phyloP scores from a whole-genome alignment of 2,797 vertebrate species.

The Pygocentrus nattereri region DNA sequence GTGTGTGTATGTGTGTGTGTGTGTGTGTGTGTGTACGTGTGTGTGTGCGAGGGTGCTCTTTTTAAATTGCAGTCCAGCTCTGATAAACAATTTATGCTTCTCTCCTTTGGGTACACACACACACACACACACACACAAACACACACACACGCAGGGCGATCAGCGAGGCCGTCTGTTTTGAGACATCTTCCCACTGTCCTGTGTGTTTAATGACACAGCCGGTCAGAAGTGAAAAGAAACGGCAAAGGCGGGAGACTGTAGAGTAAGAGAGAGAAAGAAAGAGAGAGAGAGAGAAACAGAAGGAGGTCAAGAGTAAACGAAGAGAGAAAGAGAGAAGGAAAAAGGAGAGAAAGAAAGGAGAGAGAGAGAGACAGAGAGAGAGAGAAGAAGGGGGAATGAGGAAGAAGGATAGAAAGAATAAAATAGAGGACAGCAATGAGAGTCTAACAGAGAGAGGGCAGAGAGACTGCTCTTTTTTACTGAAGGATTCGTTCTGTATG shows the following conservation, averaged over 20 bases:
- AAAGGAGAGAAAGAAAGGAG: conserved; percentile 40
- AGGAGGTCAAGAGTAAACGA: conserved; percentile 10
- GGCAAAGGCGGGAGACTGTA: neutral
- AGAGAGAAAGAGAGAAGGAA: conserved; percentile 25
- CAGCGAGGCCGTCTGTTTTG: conserved; percentile 28
- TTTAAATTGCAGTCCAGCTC: conserved; percentile 51
- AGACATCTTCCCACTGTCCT: conserved; percentile 24
- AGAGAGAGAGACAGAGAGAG: conserved; percentile 53
- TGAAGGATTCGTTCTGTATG: conserved; percentile 26
- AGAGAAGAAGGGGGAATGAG: neutral
- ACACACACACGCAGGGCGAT: conserved; percentile 21
- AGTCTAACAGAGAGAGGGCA: neutral
- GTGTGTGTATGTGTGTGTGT: conserved; percentile 40
- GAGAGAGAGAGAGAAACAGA: conserved; percentile 2
- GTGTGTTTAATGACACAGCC: no score
- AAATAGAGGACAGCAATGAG: conserved; percentile 32
- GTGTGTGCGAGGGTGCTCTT: conserved; percentile 13
- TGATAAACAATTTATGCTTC: conserved; percentile 55
- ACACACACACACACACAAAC: conserved; percentile 27
- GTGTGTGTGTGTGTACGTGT: conserved; percentile 43
- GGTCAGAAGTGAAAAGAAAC: no score
- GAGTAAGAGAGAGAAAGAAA: neutral
- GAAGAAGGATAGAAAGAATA: conserved; percentile 4
- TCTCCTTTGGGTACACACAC: conserved; percentile 52
- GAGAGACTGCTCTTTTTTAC: conserved; percentile 59